phyloP scores from a whole-genome alignment of 2,113 vertebrate species.

The Struthidea cinerea region DNA sequence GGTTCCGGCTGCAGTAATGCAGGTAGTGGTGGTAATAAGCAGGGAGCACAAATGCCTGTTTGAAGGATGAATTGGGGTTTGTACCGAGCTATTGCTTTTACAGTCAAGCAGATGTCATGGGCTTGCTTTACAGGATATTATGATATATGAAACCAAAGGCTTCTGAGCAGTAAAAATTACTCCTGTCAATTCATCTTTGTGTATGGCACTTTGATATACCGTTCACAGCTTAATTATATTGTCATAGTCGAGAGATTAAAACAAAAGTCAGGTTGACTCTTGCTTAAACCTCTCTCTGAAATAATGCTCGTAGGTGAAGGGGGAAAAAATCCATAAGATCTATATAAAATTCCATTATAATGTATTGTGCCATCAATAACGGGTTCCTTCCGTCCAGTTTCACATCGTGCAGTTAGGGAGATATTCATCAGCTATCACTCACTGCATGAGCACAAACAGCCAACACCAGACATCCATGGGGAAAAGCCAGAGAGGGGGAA shows the following conservation, averaged over 20 bases:
- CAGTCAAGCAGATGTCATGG: slow-evolving; percentile 19
- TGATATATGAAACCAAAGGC: slow-evolving; percentile 36
- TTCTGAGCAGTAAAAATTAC: slow-evolving; percentile 41
- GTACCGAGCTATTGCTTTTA: slow-evolving; percentile 6
- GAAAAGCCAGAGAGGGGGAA: not conserved
- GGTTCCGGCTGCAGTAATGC: not conserved
- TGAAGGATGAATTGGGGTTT: slow-evolving; percentile 29
- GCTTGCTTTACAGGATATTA: slow-evolving; percentile 48
- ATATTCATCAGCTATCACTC: not conserved
- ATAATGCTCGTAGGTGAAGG: slow-evolving; percentile 9
- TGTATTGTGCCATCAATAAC: slow-evolving; percentile 28
- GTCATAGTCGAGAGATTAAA: slow-evolving; percentile 44
- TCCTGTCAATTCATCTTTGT: slow-evolving; percentile 45
- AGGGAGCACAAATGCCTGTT: not conserved
- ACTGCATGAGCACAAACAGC: not conserved
- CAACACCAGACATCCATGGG: not conserved
- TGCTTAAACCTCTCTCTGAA: slow-evolving; percentile 39
- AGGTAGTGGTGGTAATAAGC: not conserved
- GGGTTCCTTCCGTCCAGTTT: not conserved
- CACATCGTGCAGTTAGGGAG: not conserved
- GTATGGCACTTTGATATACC: slow-evolving; percentile 50
- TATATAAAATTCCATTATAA: slow-evolving; percentile 35
- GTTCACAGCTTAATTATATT: slow-evolving; percentile 64
- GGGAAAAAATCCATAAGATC: slow-evolving; percentile 40
- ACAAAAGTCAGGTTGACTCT: slow-evolving; percentile 37